A percentile compares a stretch with the other conserved stretches of the same genome.
Evolutionary conservation across 2,888 invertebrate genomes (phyloP).

Genomic region (Timandra comae): DNA sequence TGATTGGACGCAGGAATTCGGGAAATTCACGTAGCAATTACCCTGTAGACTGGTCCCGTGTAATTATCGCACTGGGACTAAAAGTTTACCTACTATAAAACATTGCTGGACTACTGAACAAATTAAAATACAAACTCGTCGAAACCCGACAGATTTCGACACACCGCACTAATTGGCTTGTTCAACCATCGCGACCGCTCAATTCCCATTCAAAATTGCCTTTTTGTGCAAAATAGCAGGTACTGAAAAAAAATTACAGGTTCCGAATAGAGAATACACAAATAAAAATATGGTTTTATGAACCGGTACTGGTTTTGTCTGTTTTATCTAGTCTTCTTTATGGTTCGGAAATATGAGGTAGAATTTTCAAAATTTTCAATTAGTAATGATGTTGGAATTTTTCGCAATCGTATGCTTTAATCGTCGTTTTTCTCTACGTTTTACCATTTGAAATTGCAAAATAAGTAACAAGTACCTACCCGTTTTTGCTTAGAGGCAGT

Average conservation of each 20-base stretch:
- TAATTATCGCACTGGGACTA: conserved; percentile 45
- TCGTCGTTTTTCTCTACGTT: too few relatives aligned
- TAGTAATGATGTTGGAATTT: too few relatives aligned
- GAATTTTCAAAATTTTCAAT: too few relatives aligned
- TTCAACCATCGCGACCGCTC: conserved; percentile 35
- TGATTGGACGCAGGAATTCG: conserved; percentile 45
- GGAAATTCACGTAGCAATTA: conserved; percentile 24
- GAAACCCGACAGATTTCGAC: conserved; percentile 45
- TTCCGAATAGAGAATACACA: not conserved
- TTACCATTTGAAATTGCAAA: too few relatives aligned
- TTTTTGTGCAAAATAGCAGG: conserved; percentile 17
- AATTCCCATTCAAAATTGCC: conserved; percentile 29
- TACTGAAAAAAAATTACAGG: not conserved
- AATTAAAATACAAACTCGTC: conserved; percentile 43
- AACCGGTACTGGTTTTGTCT: too few relatives aligned
- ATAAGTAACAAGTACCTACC: too few relatives aligned
- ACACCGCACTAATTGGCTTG: conserved; percentile 53
- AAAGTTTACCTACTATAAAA: conserved; percentile 42
- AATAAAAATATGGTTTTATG: too few relatives aligned
- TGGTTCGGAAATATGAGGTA: too few relatives aligned
- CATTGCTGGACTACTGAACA: conserved; percentile 24
- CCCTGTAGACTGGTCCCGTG: conserved; percentile 18
- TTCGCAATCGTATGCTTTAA: too few relatives aligned
- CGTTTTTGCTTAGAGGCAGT: too few relatives aligned
- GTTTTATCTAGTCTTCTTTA: too few relatives aligned